Percentiles rank a stretch among this genome's conserved stretches.
Evolutionary conservation across 2,888 invertebrate genomes (phyloP).

Genomic region (Cheilosia scutellata): DNA sequence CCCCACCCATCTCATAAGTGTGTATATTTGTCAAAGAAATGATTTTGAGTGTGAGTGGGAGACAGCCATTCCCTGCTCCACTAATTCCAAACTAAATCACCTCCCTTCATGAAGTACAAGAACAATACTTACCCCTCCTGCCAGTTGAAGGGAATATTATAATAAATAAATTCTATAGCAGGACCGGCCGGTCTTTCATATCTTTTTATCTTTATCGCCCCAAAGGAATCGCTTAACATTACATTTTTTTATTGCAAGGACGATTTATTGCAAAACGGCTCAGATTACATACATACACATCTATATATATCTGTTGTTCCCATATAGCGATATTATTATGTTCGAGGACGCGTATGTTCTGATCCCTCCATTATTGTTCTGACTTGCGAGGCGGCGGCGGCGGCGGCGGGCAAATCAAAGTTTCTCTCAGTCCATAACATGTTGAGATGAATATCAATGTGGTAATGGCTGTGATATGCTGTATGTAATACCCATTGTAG

Average conservation of each 20-base stretch:
- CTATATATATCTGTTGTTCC: conserved; percentile 13
- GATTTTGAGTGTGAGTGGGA: conserved; percentile 17
- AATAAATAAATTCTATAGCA: conserved; percentile 69
- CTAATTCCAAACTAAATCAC: conserved; percentile 58
- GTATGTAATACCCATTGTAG: conserved; percentile 21
- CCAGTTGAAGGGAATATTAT: conserved; percentile 51
- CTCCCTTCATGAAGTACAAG: not conserved
- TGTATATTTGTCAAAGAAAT: conserved; percentile 62
- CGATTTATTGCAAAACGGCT: conserved; percentile 70
- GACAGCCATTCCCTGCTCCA: conserved; percentile 23
- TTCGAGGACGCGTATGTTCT: conserved; percentile 54
- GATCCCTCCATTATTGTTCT: conserved; percentile 19
- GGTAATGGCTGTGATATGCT: conserved; percentile 63
- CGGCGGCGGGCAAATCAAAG: conserved; percentile 51
- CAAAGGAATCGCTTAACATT: conserved; percentile 71
- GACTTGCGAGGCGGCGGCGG: not conserved
- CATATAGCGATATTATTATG: conserved; percentile 17
- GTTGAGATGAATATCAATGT: conserved; percentile 74
- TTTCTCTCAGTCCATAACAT: conserved; percentile 66
- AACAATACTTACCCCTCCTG: not conserved
- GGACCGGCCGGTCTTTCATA: conserved; percentile 62
- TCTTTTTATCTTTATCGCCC: conserved; percentile 72
- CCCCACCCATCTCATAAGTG: conserved; percentile 27
- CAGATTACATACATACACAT: conserved; percentile 52
- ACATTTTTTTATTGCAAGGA: conserved; percentile 69